phyloP scores from a whole-genome alignment of 2,888 invertebrate species.

The Erebia palarica region DNA sequence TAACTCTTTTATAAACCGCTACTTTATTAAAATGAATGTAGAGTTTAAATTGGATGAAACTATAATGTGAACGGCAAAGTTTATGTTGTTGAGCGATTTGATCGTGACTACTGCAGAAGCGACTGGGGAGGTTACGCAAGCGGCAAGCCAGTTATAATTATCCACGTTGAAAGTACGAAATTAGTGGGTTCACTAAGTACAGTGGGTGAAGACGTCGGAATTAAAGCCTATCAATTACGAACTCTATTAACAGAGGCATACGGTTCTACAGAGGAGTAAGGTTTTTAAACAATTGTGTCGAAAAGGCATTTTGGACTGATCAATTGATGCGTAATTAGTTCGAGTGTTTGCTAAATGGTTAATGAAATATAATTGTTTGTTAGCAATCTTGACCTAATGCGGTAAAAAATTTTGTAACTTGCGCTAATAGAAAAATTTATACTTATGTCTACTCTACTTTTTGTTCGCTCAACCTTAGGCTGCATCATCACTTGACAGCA shows the following conservation, averaged over 20 bases:
- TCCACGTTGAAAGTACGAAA: conserved; percentile 76
- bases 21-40: conserved; percentile 39
- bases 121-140: conserved; percentile 72
- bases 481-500: no score
- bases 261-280: not conserved
- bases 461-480: no score
- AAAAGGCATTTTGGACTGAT: conserved; percentile 22
- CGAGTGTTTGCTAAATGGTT: conserved; percentile 25
- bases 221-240: not conserved
- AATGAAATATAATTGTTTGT: conserved; percentile 28
- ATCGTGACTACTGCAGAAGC: conserved; percentile 76
- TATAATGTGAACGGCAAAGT: conserved; percentile 39
- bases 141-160: conserved; percentile 64
- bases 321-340: conserved; percentile 34
- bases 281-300: conserved; percentile 14
- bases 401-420: conserved; percentile 22
- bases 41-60: conserved; percentile 40
- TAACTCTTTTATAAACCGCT: not conserved
- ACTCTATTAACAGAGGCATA: not conserved
- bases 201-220: conserved; percentile 23
- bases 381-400: conserved; percentile 28
- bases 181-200: conserved; percentile 56
- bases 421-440: not conserved
- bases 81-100: conserved; percentile 55
- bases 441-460: not conserved